Percentiles rank a stretch among this genome's conserved stretches.
These are phyloP conservation scores for Palythoa grandis DNA, from an alignment of 92 coral and sea anemone species.

Conservation along the genomic window DNA sequence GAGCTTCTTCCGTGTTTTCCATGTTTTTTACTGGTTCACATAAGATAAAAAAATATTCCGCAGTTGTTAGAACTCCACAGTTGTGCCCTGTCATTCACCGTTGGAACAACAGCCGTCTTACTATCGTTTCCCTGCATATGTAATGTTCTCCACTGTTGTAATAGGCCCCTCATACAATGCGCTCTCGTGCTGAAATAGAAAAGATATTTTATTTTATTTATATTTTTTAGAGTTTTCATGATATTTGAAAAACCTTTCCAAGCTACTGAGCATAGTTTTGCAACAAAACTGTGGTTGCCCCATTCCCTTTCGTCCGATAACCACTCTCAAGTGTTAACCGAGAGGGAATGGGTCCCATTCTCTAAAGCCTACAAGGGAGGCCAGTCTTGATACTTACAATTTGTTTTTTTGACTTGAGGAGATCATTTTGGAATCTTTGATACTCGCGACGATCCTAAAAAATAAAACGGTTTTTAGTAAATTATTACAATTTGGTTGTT, in stretches of 20 bases:
- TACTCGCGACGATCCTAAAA: slow-evolving; percentile 60
- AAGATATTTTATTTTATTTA: background rate
- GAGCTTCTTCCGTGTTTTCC: no score
- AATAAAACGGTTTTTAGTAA: background rate
- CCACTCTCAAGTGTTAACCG: background rate
- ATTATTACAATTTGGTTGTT: background rate
- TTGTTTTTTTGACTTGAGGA: slow-evolving; percentile 57
- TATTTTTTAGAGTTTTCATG: background rate
- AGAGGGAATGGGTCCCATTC: background rate
- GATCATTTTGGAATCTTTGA: slow-evolving; percentile 51
- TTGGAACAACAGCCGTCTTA: background rate
- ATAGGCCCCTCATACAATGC: slow-evolving; percentile 39
- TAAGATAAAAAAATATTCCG: background rate
- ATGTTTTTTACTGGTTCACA: background rate
- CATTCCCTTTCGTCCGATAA: background rate
- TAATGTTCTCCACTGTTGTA: slow-evolving; percentile 28
- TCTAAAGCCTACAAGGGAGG: no score
- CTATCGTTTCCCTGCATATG: slow-evolving; percentile 28
- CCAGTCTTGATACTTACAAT: slow-evolving; percentile 33
- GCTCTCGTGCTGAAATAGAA: slow-evolving; percentile 37
- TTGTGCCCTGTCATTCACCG: background rate
- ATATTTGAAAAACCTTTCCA: background rate
- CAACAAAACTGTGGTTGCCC: background rate
- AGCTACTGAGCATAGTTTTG: background rate
- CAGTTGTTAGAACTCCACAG: background rate